Base-by-base conservation (phyloP, 2,113 vertebrate species). In the Etheostoma cragini region DNA sequence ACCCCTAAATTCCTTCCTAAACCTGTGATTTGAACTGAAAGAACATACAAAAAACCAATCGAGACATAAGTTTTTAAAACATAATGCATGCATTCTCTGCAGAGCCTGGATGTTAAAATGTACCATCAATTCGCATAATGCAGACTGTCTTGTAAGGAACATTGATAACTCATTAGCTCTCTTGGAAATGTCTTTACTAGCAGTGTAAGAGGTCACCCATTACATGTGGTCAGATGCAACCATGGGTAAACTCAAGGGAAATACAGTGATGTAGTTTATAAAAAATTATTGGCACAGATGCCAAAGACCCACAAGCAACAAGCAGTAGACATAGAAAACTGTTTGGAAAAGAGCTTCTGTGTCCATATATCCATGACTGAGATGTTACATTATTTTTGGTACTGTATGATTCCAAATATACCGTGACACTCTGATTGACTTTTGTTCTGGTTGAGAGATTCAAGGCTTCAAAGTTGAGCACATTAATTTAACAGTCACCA, bases 401-500 rank as follows among this genome's bases (percentile, higher is more conserved):
- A n/a, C n/a, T n/a, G n/a, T n/a, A 63, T 70, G 81, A 78, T 58
- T 80, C 60, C 72, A 88, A 88, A 89, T 83, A 56, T 66, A 87
- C 88, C 75, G 22, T 78, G 76, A 90, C 88, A 80, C 68, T 83
- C 73, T 87, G 16, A 33, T 83, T 66, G 65, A 26, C 22, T 64
- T 75, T 57, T 62, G 81, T 66, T 69, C 63, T 57, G 82, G n/a
- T 68, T 16, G 26, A 78, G 71, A 47, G 74, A 68, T 38, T 85
- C 67, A 14, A 78, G 30, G 57, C 65, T 80, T 54, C 83, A 87
- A 90, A 83, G 88, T 91, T 84, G 81, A 87, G 71, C 73, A 83
- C 72, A 87, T 90, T 83, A 72, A 89, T 85, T 89, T 85, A 76
- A 70, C 82, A 88, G 80, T 82, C 80, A n/a, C 61, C 46, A 19